Evolutionary conservation across 2,888 invertebrate genomes (phyloP), one percentile per base, ranked within the genome.

Genomic region (Coleophora flavipennella): DNA sequence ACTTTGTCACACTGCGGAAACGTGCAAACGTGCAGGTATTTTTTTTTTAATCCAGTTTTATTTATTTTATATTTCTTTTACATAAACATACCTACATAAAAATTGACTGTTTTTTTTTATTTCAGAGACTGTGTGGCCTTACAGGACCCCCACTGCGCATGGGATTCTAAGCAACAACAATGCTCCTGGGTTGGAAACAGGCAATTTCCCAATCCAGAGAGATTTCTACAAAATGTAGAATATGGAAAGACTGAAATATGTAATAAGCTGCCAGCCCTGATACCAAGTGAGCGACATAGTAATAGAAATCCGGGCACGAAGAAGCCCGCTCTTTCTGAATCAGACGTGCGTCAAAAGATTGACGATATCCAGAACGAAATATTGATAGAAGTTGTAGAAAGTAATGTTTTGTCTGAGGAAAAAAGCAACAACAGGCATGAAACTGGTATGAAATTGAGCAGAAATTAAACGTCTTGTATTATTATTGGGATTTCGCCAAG

Each of bases 81-180:
- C n/a, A n/a, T n/a, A n/a, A n/a, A n/a, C n/a, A n/a, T n/a, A n/a
- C n/a, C n/a, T n/a, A n/a, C n/a, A n/a, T n/a, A 20, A 20, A 6
- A 4, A 20, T 4, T 34, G 13, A 35, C 39, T 33, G 13, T 40
- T 12, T 67, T 45, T 31, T 61, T 67, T 32, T 74, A 74, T 76
- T 93, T 83, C 81, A 90, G 92, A 48, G 91, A 92, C 53, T 99
- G 99, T 73, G 91, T 99, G 3, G 90, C 90, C 27, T 85, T 97
- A 43, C 96, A 97, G 84, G 99, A 99, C 84, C 99, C 99, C 0
- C 96, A 98, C 70, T 99, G 99, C 76, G 96, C 96, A 13, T 99
- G 98, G 98, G 94, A 96, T 67, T 89, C 90, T 6, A 88, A 87
- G 47, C 85, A 86, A 49, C 88, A 87, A 54, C 86, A 88, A 55